Evolutionary conservation across 2,113 vertebrate species (phyloP), one percentile per base, ranked within the genome.

Genomic region (Rhegmatorhina hoffmannsi): DNA sequence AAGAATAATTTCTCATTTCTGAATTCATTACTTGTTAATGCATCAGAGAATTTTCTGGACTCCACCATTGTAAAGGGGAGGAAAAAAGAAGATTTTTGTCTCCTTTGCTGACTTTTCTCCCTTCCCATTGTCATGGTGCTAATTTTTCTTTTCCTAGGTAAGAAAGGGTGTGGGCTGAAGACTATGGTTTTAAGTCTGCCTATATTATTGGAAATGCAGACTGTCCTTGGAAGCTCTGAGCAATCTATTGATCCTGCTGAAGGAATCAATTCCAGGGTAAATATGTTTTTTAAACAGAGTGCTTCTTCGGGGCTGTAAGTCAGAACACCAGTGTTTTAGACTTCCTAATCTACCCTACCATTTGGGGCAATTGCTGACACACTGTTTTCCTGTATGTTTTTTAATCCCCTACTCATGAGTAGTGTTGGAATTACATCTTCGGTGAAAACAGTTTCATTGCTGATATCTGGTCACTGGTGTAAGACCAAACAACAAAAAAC

Each of bases 171-270:
- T 76, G 47, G 56, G 55, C 10, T 17, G 33, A 77, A 33, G 40
- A 17, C 9, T 8, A 1, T 26, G 29, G 28, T 4, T 46, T 16
- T 36, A 10, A 6, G 2, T 25, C 11, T 29, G 13, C 25, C 12
- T 4, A 14, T 24, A 40, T 19, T 38, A 4, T 5, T 62, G 47
- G 46, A 38, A 50, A 38, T 25, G 33, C 29, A 38, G 63, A 58
- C 18, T 26, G 11, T 53, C 44, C 49, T 46, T 23, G 50, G 72
- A 56, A 73, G 55, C 2, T 1, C 58, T 34, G 34, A 56, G 40
- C 26, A 28, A 34, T 16, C 13, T 3, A 11, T 17, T 40, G 29
- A n/a, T 38, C 23, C 53, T 31, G 29, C n/a, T 25, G 43, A 67
- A 68, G n/a, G 43, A 36, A 74, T 19, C 4, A 14, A 38, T 81